Evolutionary conservation across 2,888 invertebrate genomes (phyloP).

Genomic region (Athalia circularis): DNA sequence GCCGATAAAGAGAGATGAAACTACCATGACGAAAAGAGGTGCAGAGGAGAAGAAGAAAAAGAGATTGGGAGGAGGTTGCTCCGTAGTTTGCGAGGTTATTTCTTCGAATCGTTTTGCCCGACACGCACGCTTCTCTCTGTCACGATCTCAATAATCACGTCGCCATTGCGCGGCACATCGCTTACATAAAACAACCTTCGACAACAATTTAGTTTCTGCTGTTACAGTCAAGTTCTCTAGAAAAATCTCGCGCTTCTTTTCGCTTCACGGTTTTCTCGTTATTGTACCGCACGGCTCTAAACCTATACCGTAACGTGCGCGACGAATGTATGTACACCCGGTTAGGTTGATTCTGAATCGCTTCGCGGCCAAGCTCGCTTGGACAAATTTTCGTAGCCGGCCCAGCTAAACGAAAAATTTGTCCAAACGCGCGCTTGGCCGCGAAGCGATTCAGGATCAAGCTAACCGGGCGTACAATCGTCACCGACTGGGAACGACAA

Average conservation of each 20-base stretch:
- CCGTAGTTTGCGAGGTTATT: constrained; percentile 9
- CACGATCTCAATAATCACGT: background rate
- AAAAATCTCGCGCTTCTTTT: background rate
- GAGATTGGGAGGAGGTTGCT: background rate
- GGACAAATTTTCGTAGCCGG: too few species aligned
- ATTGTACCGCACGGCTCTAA: too few species aligned
- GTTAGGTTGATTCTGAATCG: too few species aligned
- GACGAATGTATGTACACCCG: too few species aligned
- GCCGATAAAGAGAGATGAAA: background rate
- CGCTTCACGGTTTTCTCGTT: too few species aligned
- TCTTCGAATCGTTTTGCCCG: constrained; percentile 22
- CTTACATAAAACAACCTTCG: background rate
- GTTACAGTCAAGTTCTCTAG: background rate
- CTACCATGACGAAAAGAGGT: background rate
- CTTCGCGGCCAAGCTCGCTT: too few species aligned
- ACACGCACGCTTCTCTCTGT: background rate
- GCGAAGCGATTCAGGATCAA: too few species aligned
- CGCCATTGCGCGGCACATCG: background rate
- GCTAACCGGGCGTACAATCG: too few species aligned
- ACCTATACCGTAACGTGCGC: too few species aligned
- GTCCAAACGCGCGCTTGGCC: too few species aligned
- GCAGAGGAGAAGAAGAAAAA: constrained; percentile 7
- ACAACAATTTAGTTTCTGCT: background rate
- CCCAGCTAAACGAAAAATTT: too few species aligned
- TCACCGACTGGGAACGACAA: too few species aligned